phyloP scores from a whole-genome alignment of 2,113 vertebrate genomes.

The Numenius arquata region DNA sequence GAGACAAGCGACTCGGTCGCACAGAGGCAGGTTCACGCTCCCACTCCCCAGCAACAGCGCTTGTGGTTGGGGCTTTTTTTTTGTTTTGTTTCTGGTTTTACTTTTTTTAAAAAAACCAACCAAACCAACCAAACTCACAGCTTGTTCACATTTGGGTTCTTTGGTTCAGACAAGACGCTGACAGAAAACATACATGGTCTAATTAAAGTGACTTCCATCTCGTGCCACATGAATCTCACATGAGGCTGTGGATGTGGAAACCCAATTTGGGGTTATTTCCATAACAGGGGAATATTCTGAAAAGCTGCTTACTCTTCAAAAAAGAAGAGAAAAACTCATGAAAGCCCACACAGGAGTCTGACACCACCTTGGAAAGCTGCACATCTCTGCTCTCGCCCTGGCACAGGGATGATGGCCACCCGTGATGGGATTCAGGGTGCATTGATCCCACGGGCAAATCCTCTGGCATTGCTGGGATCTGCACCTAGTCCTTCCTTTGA shows the following conservation, averaged over 20 bases:
- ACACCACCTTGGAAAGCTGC: not conserved
- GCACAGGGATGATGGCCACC: not conserved
- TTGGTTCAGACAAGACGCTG: not conserved
- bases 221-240: not conserved
- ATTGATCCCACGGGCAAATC: not conserved
- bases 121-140: not conserved
- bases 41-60: not conserved
- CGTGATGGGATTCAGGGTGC: not conserved
- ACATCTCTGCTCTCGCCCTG: not conserved
- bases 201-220: not conserved
- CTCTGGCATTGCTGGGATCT: not conserved
- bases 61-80: slow-evolving; percentile 17
- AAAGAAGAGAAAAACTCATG: not conserved
- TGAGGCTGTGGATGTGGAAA: not conserved
- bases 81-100: not conserved
- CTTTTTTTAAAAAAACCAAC: not conserved
- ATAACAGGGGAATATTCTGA: not conserved
- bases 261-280: not conserved
- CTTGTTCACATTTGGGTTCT: not conserved
- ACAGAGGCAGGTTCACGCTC: not conserved
- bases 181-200: not conserved
- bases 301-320: not conserved
- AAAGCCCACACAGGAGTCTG: not conserved
- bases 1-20: rapidly evolving
- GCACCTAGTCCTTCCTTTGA: rapidly evolving